phyloP scores from a whole-genome alignment of 2,888 invertebrate species.

The Drosophila hawaiiensis region DNA sequence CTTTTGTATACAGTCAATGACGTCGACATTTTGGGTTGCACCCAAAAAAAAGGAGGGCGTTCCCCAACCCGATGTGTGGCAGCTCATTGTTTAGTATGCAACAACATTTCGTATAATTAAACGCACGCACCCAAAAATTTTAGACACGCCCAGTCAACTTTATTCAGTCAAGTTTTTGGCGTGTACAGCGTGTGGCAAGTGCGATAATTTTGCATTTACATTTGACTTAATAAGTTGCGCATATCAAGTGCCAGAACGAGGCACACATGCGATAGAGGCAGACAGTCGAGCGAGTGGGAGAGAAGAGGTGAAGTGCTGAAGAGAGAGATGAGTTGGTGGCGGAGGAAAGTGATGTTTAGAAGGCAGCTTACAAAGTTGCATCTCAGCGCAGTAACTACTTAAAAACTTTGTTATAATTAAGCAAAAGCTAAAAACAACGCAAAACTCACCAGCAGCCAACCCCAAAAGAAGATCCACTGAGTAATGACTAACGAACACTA shows the following conservation, averaged over 20 bases:
- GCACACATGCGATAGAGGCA: background rate
- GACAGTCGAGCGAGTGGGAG: background rate
- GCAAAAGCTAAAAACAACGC: constrained; percentile 74
- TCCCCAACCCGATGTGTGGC: constrained; percentile 3
- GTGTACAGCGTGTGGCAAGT: constrained; percentile 62
- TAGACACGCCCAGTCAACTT: constrained; percentile 35
- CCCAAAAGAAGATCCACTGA: constrained; percentile 21
- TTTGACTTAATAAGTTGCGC: constrained; percentile 79
- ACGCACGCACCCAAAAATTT: constrained; percentile 63
- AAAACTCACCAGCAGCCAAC: constrained; percentile 35
- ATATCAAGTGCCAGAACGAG: constrained; percentile 54
- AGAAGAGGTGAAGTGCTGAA: background rate
- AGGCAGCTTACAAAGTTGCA: constrained; percentile 71
- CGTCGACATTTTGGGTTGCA: constrained; percentile 37
- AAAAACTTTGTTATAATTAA: constrained; percentile 79
- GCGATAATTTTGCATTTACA: constrained; percentile 81
- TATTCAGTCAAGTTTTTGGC: constrained; percentile 51
- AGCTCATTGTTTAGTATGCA: constrained; percentile 64
- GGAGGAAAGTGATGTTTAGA: constrained; percentile 16
- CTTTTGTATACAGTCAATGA: constrained; percentile 75
- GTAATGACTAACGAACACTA: constrained; percentile 8
- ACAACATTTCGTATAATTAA: constrained; percentile 75
- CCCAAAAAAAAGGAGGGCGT: background rate
- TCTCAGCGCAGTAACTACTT: constrained; percentile 70
- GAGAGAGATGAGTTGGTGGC: background rate